Percentiles rank a stretch among this genome's conserved stretches.
These are phyloP conservation scores for Epinephelus lanceolatus DNA, from an alignment of 2,113 vertebrate species.

Conservation along the genomic window DNA sequence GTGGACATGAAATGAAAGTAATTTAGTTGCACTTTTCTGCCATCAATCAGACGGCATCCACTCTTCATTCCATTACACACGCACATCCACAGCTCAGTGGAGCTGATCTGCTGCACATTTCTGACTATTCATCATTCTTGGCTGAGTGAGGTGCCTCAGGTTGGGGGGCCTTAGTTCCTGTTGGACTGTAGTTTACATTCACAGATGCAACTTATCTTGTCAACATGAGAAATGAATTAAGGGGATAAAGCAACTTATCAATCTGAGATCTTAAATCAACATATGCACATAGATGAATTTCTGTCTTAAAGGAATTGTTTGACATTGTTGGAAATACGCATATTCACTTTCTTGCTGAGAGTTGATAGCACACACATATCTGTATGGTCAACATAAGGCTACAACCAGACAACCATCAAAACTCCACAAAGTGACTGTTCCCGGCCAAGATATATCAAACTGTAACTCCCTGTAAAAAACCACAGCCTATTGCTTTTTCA, in stretches of 20 bases:
- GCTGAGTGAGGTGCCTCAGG: conserved; percentile 5
- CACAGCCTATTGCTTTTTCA: not conserved
- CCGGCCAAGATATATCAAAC: not conserved
- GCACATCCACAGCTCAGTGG: not conserved
- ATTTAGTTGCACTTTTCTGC: conserved; percentile 58
- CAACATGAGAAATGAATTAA: not conserved
- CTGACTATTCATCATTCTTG: not conserved
- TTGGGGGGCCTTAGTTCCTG: not conserved
- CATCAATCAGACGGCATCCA: conserved; percentile 38
- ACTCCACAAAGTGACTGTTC: not conserved
- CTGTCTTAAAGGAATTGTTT: not conserved
- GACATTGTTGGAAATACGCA: not conserved
- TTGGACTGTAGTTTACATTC: not conserved
- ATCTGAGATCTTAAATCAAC: not conserved
- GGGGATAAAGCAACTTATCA: no score
- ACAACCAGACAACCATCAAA: not conserved
- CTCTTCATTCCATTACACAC: conserved; percentile 2
- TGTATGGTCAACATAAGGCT: not conserved
- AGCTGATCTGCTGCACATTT: not conserved
- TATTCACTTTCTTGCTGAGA: no score
- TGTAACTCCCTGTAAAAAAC: not conserved
- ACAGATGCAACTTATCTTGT: not conserved
- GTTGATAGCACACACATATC: not conserved
- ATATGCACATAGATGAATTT: not conserved
- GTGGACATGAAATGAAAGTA: conserved; percentile 71